Evolutionary conservation across 2,797 vertebrate genomes (phyloP), one percentile per base, ranked within the genome.

Genomic region (Sebastes hopkinsi): DNA sequence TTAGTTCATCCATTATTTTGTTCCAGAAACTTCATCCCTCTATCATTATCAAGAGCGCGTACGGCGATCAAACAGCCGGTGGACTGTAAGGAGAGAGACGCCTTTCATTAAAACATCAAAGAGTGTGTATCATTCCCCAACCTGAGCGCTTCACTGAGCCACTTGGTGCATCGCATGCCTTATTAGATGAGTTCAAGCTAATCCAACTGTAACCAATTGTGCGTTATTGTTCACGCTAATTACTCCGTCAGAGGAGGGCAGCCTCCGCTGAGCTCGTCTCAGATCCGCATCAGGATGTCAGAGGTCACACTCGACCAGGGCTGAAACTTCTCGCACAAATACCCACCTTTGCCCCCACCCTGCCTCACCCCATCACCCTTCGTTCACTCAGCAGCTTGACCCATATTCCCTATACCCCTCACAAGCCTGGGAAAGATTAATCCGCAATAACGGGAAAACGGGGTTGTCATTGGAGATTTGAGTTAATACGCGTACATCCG

Each of bases 101-200:
- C 75, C 68, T 87, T 92, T 92, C 82, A 93, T 92, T 90, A 90
- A 86, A 92, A 93, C 91, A 91, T 95, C 94, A 94, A 93, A 92
- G 92, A 42, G 70, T 32, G 70, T 59, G 67, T 87, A 88, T 91
- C 79, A 77, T 87, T 88, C 81, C 80, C 79, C 77, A 78, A 86
- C 84, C 80, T 75, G 73, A 83, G 83, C 67, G 69, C 88, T 88
- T 88, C 84, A 72, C 82, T 85, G 77, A 90, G 84, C 82, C 87
- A 88, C 89, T 93, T 87, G 82, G 75, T 86, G 84, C 85, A 83
- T 84, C 29, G 84, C 88, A 87, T 85, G 88, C 77, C 85, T 88
- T 92, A 87, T 89, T 91, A 87, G 89, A 91, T 89, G 73, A 87
- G 80, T 82, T 89, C 91, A 83, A 77, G 91, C 67, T 91, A 82